Base-by-base conservation (phyloP, 2,113 vertebrate genomes). In the Chlamydotis undulata region DNA sequence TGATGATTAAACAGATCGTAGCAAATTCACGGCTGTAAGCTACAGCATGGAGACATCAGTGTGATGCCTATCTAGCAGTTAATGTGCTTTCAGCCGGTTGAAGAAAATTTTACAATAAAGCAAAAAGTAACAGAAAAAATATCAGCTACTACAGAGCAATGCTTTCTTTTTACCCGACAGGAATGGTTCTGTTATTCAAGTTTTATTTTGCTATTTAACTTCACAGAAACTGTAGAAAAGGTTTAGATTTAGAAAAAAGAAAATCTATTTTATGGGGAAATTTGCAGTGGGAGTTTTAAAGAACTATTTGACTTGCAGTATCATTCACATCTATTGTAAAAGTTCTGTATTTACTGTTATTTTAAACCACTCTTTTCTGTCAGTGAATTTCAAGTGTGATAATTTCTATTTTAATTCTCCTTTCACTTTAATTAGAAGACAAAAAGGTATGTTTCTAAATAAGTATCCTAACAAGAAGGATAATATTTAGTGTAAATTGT, bases 1-100 rank as follows among this genome's bases (percentile, higher is more conserved):
- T 98, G 97, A 98, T 99, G 98, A 99, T 99, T 99, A 99, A 98
- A 98, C 98, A 98, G 98, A 98, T 99, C 98, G 98, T 98, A 98
- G 98, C 98, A 98, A 99, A 99, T 99, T 99, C 98, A 99, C 98
- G 98, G 98, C 98, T 98, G 98, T 98, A 98, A 98, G 98, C 97
- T 98, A 92, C 98, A 98, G 98, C 98, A 97, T 98, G 98, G 97
- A 98, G 98, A 98, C 97, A 98, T 97, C 98, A 98, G 98, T 98
- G 97, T 98, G 98, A 98, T 97, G 98, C 98, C 97, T 98, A 98
- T 98, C 98, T 98, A 96, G 96, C 94, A 96, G 97, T 96, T 98
- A 98, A 98, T 98, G 97, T 96, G 95, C 97, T 98, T 98, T 97
- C 97, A 97, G 97, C 90, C 96, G 97, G 97, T 84, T 96, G 97